Evolutionary conservation across 2,113 vertebrate genomes (phyloP).

Genomic region (Climacteris rufus): DNA sequence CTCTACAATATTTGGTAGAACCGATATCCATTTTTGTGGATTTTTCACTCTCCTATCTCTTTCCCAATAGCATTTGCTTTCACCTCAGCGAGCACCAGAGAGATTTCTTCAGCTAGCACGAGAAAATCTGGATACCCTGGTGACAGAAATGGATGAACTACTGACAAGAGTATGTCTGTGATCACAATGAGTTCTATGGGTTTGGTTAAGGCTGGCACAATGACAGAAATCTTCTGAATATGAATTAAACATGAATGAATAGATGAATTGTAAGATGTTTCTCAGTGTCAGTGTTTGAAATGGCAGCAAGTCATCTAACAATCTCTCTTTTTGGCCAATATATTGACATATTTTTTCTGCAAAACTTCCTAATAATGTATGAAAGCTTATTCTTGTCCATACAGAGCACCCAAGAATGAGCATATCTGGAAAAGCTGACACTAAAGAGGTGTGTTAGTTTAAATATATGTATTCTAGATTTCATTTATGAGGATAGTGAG

Average conservation of each 20-base stretch:
- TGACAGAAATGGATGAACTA: conserved; percentile 94
- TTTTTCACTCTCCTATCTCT: neutral
- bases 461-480: neutral
- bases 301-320: neutral
- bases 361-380: neutral
- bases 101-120: conserved; percentile 89
- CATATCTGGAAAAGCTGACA: neutral
- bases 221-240: neutral
- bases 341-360: neutral
- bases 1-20: neutral
- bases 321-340: neutral
- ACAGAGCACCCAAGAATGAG: neutral
- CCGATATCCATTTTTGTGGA: neutral
- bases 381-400: neutral
- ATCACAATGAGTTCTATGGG: neutral
- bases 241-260: conserved; percentile 28
- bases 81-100: conserved; percentile 92
- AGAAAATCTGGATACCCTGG: conserved; percentile 86
- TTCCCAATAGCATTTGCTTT: conserved; percentile 86
- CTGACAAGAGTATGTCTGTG: conserved; percentile 85
- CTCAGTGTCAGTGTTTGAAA: neutral
- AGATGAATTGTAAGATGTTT: conserved; percentile 23
- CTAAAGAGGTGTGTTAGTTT: neutral
- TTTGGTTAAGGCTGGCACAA: neutral
- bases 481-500: neutral